phyloP scores from a whole-genome alignment of 1,140 invertebrate species.

The Aphis craccivora region DNA sequence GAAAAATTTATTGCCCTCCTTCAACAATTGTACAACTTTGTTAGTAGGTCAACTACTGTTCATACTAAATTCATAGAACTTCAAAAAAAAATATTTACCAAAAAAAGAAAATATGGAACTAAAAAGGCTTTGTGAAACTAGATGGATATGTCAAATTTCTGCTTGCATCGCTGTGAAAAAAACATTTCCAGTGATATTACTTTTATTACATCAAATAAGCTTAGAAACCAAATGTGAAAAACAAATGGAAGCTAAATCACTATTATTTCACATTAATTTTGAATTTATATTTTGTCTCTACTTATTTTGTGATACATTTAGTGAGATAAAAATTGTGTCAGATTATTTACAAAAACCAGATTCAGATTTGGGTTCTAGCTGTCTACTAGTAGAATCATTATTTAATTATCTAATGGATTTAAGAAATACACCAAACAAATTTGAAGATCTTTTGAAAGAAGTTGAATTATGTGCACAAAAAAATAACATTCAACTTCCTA shows the following conservation, averaged over 20 bases:
- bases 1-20: not conserved
- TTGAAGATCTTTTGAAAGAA: conserved; percentile 23
- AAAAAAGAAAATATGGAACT: not conserved
- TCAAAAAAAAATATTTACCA: not conserved
- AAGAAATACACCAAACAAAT: not conserved
- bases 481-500: not conserved
- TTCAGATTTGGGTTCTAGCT: conserved; percentile 25
- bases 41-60: not conserved
- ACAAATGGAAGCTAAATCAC: not conserved
- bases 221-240: not conserved
- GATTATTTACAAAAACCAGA: conserved; percentile 2
- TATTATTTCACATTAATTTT: not conserved
- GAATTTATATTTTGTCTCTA: not conserved
- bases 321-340: not conserved
- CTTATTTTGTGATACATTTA: not conserved
- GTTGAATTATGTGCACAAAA: not conserved
- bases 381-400: not conserved
- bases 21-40: not conserved
- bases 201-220: not conserved
- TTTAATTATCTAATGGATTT: conserved; percentile 3
- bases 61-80: not conserved
- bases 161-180: not conserved
- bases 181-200: not conserved
- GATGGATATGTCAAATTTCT: not conserved
- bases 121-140: not conserved